These are phyloP conservation scores for Platycheirus albimanus DNA, from an alignment of 2,888 invertebrate species.

Conservation along the genomic window DNA sequence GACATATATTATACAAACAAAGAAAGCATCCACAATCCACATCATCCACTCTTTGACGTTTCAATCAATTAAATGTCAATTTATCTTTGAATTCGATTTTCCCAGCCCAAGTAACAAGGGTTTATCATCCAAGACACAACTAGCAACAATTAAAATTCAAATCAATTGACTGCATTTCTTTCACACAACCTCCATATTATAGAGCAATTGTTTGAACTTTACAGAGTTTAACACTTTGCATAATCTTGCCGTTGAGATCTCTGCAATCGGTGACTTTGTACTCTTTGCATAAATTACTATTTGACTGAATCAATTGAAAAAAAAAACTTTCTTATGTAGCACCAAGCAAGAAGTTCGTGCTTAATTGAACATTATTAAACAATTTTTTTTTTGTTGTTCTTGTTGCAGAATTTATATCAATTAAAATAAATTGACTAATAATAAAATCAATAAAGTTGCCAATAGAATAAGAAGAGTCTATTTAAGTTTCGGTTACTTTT, in stretches of 20 bases:
- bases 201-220: not conserved
- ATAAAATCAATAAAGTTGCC: constrained; percentile 22
- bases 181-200: constrained; percentile 4
- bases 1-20: too few species aligned
- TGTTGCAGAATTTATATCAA: constrained; percentile 15
- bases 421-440: constrained; percentile 30
- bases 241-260: constrained; percentile 4
- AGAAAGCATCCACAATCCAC: too few species aligned
- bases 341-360: constrained; percentile 7
- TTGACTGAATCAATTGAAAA: constrained; percentile 65
- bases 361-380: not conserved
- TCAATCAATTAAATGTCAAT: too few species aligned
- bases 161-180: constrained; percentile 7
- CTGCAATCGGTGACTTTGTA: constrained; percentile 1
- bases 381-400: not conserved
- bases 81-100: too few species aligned
- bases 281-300: constrained; percentile 29
- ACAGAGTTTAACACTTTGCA: constrained; percentile 10
- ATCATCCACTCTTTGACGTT: too few species aligned
- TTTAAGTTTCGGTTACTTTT: not conserved
- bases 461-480: constrained; percentile 7
- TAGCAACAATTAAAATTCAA: not conserved
- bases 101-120: too few species aligned
- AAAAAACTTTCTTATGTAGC: constrained; percentile 37
- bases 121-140: not conserved